phyloP scores from a whole-genome alignment of 2,888 invertebrate species.

The Nymphalis polychloros region DNA sequence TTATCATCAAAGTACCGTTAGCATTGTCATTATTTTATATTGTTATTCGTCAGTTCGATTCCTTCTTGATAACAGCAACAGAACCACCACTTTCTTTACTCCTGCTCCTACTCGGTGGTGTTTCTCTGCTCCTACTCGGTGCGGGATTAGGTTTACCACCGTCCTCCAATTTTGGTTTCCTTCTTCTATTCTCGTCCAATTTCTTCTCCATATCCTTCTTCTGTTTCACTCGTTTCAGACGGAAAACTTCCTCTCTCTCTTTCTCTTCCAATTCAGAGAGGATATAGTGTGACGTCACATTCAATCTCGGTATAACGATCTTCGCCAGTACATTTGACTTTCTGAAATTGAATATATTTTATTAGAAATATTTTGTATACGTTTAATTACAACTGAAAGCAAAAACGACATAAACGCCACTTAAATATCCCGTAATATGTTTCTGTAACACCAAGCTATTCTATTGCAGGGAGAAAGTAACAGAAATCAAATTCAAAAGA shows the following conservation, averaged over 20 bases:
- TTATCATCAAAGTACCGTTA: too few relatives aligned
- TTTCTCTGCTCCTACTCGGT: background rate
- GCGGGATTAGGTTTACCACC: background rate
- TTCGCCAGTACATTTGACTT: constrained; percentile 51
- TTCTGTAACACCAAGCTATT: too few relatives aligned
- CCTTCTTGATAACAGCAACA: background rate
- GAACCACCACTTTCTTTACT: background rate
- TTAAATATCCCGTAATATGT: too few relatives aligned
- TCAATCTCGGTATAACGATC: constrained; percentile 46
- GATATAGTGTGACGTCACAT: constrained; percentile 45
- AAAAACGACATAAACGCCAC: too few relatives aligned
- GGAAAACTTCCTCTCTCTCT: constrained; percentile 50
- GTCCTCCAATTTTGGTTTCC: background rate
- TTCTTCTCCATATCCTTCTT: constrained; percentile 40
- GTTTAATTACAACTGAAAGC: too few relatives aligned
- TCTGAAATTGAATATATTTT: constrained; percentile 43
- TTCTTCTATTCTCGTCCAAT: constrained; percentile 27
- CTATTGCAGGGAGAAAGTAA: too few relatives aligned
- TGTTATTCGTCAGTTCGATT: background rate
- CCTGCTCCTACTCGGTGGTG: background rate
- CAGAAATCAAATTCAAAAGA: too few relatives aligned
- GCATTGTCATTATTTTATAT: too few relatives aligned
- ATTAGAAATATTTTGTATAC: too few relatives aligned
- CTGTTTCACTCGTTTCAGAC: constrained; percentile 47
- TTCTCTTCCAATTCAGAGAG: constrained; percentile 47